These are phyloP conservation scores for Malacoctenus gilli DNA, from an alignment of 2,797 vertebrate species.

Conservation along the genomic window DNA sequence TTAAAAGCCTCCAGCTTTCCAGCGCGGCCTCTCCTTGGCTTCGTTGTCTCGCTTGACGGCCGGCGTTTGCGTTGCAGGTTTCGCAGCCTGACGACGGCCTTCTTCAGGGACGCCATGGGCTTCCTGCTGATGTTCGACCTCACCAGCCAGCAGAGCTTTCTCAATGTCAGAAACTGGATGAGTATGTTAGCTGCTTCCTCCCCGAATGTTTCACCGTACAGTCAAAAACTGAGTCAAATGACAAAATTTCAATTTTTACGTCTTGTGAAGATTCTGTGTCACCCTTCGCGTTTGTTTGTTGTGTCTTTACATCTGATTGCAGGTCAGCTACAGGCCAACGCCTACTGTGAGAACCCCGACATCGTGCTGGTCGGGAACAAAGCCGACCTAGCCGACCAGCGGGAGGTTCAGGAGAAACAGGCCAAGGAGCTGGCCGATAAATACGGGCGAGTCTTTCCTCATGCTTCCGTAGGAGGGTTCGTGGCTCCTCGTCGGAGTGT, in stretches of 20 bases:
- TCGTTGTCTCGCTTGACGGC: too few relatives aligned
- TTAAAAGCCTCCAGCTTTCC: too few relatives aligned
- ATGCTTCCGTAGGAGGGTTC: neutral
- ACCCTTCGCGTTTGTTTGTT: neutral
- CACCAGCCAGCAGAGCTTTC: slow-evolving; percentile 96
- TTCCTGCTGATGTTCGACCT: slow-evolving; percentile 97
- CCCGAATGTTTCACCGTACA: too few relatives aligned
- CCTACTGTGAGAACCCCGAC: slow-evolving; percentile 96
- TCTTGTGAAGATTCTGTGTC: neutral
- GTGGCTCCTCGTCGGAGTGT: too few relatives aligned
- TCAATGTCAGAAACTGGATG: slow-evolving; percentile 98
- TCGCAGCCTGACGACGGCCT: slow-evolving; percentile 93
- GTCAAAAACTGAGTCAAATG: too few relatives aligned
- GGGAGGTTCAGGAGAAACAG: slow-evolving; percentile 93
- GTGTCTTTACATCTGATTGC: slow-evolving; percentile 4
- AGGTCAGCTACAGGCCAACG: slow-evolving; percentile 97
- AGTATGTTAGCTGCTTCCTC: slow-evolving; percentile 81
- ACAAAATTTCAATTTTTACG: too few relatives aligned
- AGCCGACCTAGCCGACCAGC: slow-evolving; percentile 90
- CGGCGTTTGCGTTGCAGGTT: slow-evolving; percentile 84
- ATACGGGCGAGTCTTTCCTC: slow-evolving; percentile 83
- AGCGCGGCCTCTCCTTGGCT: too few relatives aligned
- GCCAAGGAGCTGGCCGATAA: slow-evolving; percentile 93
- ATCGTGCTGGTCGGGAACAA: slow-evolving; percentile 96
- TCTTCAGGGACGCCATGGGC: slow-evolving; percentile 97